These are phyloP conservation scores for Chlorocebus sabaeus DNA, from an alignment of 2,113 vertebrate genomes.

Conservation along the genomic window DNA sequence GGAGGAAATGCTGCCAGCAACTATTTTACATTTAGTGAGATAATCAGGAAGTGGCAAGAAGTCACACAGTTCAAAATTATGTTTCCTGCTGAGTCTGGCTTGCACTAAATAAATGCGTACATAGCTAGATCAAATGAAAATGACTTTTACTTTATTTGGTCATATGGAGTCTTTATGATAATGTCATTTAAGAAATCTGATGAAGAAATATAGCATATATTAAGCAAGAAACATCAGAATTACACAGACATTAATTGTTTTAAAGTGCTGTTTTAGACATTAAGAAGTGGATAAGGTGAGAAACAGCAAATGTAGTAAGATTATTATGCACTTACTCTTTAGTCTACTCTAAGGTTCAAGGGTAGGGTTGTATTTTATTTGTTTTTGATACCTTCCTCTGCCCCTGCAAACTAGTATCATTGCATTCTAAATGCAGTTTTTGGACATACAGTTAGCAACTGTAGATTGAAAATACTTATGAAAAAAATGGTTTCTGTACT, in stretches of 20 bases:
- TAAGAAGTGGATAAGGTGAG: not conserved
- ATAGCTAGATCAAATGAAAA: slow-evolving; percentile 1
- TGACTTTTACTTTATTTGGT: slow-evolving; percentile 16
- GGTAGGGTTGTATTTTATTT: not conserved
- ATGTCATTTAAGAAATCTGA: not conserved
- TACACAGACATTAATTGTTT: not conserved
- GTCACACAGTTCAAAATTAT: not conserved
- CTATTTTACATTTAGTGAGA: slow-evolving; percentile 45
- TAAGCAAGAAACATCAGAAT: not conserved
- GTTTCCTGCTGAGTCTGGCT: slow-evolving; percentile 24
- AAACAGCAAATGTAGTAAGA: not conserved
- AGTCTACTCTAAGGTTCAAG: not conserved
- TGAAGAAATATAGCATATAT: not conserved
- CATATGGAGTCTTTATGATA: not conserved
- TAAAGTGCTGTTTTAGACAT: not conserved
- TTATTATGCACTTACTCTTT: not conserved
- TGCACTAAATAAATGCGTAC: not conserved
- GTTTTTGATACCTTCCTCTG: not conserved
- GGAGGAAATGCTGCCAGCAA: slow-evolving; percentile 6
- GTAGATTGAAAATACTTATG: not conserved
- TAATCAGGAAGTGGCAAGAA: not conserved
- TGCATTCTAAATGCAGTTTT: not conserved
- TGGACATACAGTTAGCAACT: not conserved
- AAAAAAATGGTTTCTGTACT: not conserved
- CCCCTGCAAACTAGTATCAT: not conserved